These are phyloP conservation scores for Hirtodrosophila histrioides DNA, from an alignment of 2,888 invertebrate genomes.

Conservation along the genomic window DNA sequence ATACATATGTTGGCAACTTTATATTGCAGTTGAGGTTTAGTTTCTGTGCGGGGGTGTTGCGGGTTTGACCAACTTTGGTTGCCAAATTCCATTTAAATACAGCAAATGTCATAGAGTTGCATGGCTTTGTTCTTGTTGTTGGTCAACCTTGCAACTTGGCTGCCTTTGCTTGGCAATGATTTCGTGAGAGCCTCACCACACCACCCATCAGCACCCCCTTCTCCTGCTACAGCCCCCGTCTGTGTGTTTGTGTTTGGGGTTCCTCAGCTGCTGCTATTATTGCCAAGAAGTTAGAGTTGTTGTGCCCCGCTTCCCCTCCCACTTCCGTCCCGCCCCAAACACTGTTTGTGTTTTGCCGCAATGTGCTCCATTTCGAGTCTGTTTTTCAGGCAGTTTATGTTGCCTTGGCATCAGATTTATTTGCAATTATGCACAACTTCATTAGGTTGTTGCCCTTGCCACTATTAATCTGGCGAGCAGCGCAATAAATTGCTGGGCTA, in stretches of 20 bases:
- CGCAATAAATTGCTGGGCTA: constrained; percentile 28
- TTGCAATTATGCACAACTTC: constrained; percentile 58
- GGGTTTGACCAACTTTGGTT: constrained; percentile 51
- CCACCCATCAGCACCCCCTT: constrained; percentile 2
- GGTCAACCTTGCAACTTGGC: constrained; percentile 70
- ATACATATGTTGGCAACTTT: constrained; percentile 38
- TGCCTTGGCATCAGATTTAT: constrained; percentile 46
- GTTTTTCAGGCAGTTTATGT: constrained; percentile 36
- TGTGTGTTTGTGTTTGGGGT: constrained; percentile 54
- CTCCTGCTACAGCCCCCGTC: constrained; percentile 9
- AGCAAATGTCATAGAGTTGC: constrained; percentile 52
- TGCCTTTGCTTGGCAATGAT: constrained; percentile 54
- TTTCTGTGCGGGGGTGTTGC: constrained; percentile 44
- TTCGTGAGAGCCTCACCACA: constrained; percentile 40
- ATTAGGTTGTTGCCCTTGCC: constrained; percentile 19
- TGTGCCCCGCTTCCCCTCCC: neutral
- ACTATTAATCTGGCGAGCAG: constrained; percentile 8
- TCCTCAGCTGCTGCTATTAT: constrained; percentile 43
- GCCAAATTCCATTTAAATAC: constrained; percentile 77
- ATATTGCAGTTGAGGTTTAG: constrained; percentile 42
- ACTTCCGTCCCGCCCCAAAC: neutral
- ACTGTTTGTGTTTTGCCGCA: constrained; percentile 57
- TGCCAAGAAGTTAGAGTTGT: constrained; percentile 60
- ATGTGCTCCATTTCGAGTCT: constrained; percentile 32
- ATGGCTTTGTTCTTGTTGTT: constrained; percentile 44